Evolutionary conservation across 2,113 vertebrate genomes (phyloP).

Genomic region (Procavia capensis): DNA sequence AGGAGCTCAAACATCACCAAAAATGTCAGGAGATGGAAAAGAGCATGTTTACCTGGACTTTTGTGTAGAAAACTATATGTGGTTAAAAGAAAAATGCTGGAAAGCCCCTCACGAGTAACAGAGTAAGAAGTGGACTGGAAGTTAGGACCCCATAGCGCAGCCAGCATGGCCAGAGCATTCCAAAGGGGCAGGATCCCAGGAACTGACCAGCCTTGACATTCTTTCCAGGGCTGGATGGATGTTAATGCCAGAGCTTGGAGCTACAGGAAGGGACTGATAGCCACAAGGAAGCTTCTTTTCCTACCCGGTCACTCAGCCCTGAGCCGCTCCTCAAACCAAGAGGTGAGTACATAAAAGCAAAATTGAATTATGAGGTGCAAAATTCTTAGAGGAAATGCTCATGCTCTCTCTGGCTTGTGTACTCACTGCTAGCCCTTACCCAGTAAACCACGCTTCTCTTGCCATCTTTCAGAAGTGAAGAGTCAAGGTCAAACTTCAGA

Average conservation of each 20-base stretch:
- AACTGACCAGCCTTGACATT: not conserved
- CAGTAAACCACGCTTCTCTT: not conserved
- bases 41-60: constrained; percentile 15
- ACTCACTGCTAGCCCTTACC: not conserved
- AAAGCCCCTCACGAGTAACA: not conserved
- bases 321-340: not conserved
- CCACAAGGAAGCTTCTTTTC: not conserved
- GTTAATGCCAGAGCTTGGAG: not conserved
- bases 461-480: not conserved
- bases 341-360: not conserved
- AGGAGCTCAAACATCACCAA: constrained; percentile 61
- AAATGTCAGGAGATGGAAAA: constrained; percentile 56
- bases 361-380: not conserved
- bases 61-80: not conserved
- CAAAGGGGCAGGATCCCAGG: not conserved
- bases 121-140: not conserved
- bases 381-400: not conserved
- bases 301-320: not conserved
- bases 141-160: not conserved
- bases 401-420: too few relatives aligned
- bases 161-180: not conserved
- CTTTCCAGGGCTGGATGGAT: not conserved
- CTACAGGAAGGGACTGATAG: not conserved
- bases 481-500: not conserved
- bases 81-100: not conserved